Evolutionary conservation across 1,140 invertebrate species (phyloP).

Genomic region (Drosophila arawakana): DNA sequence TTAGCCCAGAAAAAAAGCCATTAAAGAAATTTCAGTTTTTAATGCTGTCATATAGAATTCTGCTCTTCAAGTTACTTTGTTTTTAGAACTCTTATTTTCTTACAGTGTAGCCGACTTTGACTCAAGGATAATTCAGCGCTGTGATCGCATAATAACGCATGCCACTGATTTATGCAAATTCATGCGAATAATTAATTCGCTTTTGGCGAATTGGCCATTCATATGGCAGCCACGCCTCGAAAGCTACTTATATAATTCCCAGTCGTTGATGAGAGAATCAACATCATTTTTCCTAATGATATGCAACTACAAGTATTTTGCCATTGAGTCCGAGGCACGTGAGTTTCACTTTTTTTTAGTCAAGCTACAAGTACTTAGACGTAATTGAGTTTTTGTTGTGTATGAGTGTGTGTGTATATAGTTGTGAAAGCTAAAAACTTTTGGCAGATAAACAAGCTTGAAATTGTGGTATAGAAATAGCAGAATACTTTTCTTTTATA

Average conservation of each 20-base stretch:
- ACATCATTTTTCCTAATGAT: conserved; percentile 30
- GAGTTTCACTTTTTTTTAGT: background rate
- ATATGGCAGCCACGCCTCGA: background rate
- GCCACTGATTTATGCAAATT: conserved; percentile 60
- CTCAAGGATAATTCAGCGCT: background rate
- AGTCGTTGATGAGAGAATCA: background rate
- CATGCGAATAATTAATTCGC: conserved; percentile 62
- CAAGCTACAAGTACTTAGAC: background rate
- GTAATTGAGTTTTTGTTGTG: conserved; percentile 4
- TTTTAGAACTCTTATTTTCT: no score
- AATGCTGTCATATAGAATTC: no score
- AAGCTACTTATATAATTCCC: background rate
- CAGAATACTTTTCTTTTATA: background rate
- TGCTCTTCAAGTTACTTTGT: no score
- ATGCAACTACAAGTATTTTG: conserved; percentile 18
- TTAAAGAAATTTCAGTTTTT: no score
- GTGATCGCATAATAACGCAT: conserved; percentile 38
- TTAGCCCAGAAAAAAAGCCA: no score
- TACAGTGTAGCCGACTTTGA: background rate
- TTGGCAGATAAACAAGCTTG: background rate
- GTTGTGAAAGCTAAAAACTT: conserved; percentile 2
- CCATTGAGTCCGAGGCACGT: conserved; percentile 16
- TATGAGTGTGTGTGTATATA: conserved; percentile 2
- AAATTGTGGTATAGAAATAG: background rate
- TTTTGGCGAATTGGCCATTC: background rate